Base-by-base conservation (phyloP, 2,888 invertebrate genomes). In the Habroteleia sp. region DNA sequence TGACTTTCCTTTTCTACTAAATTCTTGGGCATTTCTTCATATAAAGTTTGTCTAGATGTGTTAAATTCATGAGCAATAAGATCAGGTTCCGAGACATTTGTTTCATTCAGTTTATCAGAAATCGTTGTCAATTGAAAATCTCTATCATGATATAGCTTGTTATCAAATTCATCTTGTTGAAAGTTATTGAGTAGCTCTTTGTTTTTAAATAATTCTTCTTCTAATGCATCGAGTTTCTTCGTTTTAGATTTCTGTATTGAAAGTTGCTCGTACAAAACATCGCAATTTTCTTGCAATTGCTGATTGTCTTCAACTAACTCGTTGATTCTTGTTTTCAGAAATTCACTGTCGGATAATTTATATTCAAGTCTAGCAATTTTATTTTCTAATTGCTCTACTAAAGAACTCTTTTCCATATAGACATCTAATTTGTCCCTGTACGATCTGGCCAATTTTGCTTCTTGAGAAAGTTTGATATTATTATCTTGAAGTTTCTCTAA, bases 341-440 rank as follows among this genome's bases (percentile, higher is more conserved):
- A 97, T 83, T 97, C 97, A 0, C 96, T 92, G 85, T 97, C 97
- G 20, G 94, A 93, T 35, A 97, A 90, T 79, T 95, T 94, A 85
- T 97, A 96, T 31, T 95, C 92, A 85, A 95, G 95, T 63, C 94
- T 92, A 80, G 93, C 93, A 37, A 95, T 93, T 89, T 97, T 97
- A 80, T 93, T 91, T 89, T 97, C 97, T 71, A 96, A 89, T 74
- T 93, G 90, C 84, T 95, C 95, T 65, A 94, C 94, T 76, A 94
- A 91, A 81, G 94, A 94, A 0, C 95, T 94, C 82, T 94, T 93
- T 89, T 97, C 97, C 76, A 95, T 91, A 52, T 96, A 90, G 6
- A 96, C 94, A 88, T 97, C 97, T 6, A 96, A 92, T 89, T 97
- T 97, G 89, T 98, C 98, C 71, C 96, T 91, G 83, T 95, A 95